These are phyloP conservation scores for Helicoverpa assulta DNA, from an alignment of 2,888 invertebrate species.

Conservation along the genomic window DNA sequence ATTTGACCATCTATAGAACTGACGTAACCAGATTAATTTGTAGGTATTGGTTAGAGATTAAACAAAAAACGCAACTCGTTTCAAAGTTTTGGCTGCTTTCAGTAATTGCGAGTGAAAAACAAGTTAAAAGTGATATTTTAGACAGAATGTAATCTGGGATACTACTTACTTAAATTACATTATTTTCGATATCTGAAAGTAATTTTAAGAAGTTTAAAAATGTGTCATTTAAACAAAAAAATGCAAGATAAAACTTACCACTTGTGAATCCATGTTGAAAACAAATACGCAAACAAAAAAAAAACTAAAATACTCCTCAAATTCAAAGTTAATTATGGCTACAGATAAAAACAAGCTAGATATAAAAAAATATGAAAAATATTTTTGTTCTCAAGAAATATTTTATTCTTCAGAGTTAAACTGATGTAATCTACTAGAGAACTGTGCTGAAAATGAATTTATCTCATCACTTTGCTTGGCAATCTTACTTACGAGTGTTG, in stretches of 20 bases:
- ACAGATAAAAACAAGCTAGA: not conserved
- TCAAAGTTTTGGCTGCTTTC: too few species aligned
- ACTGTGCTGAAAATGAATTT: slow-evolving; percentile 29
- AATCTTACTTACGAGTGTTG: slow-evolving; percentile 43
- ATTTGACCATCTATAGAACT: slow-evolving; percentile 6
- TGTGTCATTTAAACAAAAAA: too few species aligned
- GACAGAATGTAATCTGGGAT: too few species aligned
- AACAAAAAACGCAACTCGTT: too few species aligned
- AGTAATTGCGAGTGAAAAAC: too few species aligned
- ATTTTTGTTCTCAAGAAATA: not conserved
- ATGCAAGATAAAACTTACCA: slow-evolving; percentile 21
- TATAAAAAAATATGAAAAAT: not conserved
- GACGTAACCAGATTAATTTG: not conserved
- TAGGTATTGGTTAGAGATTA: not conserved
- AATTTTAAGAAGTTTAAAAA: not conserved
- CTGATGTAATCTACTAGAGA: slow-evolving; percentile 27
- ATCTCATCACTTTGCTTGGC: slow-evolving; percentile 37
- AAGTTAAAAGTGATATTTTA: too few species aligned
- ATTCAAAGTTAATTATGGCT: not conserved
- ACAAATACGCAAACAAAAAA: not conserved
- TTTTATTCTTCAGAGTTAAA: slow-evolving; percentile 12
- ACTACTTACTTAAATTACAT: too few species aligned
- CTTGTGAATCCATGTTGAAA: slow-evolving; percentile 21
- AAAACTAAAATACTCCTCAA: not conserved
- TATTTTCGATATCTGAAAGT: not conserved